phyloP scores from a whole-genome alignment of 2,113 vertebrate genomes.

The Psittacus erithacus region DNA sequence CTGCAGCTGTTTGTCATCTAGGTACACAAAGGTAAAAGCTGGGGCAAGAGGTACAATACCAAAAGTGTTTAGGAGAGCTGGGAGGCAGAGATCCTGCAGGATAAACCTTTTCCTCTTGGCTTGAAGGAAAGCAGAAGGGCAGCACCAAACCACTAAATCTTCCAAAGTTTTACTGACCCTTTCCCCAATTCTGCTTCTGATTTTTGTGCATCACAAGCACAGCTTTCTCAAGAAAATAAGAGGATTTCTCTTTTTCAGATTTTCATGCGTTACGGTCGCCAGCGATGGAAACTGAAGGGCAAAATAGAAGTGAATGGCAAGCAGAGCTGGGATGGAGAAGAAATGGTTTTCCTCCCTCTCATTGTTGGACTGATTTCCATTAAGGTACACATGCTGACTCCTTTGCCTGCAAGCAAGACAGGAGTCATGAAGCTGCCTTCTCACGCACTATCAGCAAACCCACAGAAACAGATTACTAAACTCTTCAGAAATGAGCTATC shows the following conservation, averaged over 20 bases:
- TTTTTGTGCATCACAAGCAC: neutral
- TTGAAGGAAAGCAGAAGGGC: rapidly evolving
- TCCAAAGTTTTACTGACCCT: neutral
- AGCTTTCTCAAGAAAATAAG: neutral
- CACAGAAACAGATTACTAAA: neutral
- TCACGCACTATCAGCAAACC: neutral
- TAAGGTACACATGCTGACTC: conserved; percentile 79
- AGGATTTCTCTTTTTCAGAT: conserved; percentile 76
- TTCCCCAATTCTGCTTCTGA: neutral
- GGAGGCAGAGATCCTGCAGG: neutral
- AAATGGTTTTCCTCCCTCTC: conserved; percentile 92
- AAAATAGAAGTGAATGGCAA: conserved; percentile 95
- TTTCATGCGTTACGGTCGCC: conserved; percentile 95
- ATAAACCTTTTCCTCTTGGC: neutral
- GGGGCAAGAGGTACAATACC: neutral
- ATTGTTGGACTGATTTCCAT: conserved; percentile 94
- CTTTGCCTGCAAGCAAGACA: neutral
- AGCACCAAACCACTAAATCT: neutral
- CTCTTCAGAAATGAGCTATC: neutral
- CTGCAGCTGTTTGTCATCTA: neutral
- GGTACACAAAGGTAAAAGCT: neutral
- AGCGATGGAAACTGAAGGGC: conserved; percentile 97
- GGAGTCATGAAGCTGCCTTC: neutral
- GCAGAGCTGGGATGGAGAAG: conserved; percentile 97
- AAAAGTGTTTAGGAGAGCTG: neutral